Evolutionary conservation across 1,140 invertebrate species (phyloP).

Genomic region (Aporrectodea caliginosa): DNA sequence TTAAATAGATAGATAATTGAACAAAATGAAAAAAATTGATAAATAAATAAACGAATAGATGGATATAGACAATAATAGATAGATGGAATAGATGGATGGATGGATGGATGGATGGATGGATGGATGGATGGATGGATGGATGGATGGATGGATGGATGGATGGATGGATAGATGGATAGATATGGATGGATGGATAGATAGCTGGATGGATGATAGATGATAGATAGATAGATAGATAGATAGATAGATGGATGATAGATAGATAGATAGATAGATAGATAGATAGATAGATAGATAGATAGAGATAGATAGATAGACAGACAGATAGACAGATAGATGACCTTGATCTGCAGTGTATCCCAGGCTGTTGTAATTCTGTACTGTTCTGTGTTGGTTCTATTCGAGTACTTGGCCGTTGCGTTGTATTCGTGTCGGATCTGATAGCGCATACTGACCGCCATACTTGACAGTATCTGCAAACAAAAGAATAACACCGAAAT

Average conservation of each 20-base stretch:
- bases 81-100: not conserved
- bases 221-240: not conserved
- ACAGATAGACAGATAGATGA: not conserved
- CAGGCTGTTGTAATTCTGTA: conserved; percentile 25
- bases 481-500: no score
- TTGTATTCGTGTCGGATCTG: conserved; percentile 21
- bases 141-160: not conserved
- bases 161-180: not conserved
- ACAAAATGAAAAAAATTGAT: not conserved
- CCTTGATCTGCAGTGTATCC: conserved; percentile 30
- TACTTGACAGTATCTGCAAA: conserved; percentile 5
- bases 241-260: conserved; percentile 1
- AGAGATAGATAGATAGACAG: conserved; percentile 1
- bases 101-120: not conserved
- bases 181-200: not conserved
- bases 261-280: conserved; percentile 3
- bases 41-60: not conserved
- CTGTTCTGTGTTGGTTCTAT: not conserved
- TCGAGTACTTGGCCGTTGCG: conserved; percentile 3
- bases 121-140: not conserved
- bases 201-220: not conserved
- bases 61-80: no score
- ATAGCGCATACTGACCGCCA: conserved; percentile 13
- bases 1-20: not conserved
- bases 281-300: conserved; percentile 3